phyloP scores from a whole-genome alignment of 2,888 invertebrate genomes.

The Eulithis prunata region DNA sequence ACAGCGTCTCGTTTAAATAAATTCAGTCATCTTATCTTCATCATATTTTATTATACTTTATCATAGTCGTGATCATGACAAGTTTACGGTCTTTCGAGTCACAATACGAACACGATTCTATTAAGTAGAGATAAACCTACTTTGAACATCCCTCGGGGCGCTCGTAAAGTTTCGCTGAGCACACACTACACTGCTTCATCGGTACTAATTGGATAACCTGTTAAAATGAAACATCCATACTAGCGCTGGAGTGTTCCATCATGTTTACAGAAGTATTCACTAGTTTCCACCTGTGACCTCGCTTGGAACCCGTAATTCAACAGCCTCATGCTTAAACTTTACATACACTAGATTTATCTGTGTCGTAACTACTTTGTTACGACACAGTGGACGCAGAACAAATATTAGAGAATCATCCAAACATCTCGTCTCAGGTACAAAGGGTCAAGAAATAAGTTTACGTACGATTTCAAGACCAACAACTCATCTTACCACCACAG shows the following conservation, averaged over 20 bases:
- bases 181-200: slow-evolving; percentile 18
- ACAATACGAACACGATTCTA: slow-evolving; percentile 37
- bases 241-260: background rate
- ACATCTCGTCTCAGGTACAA: too few species aligned
- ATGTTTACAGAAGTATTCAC: background rate
- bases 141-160: slow-evolving; percentile 34
- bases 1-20: slow-evolving; percentile 1
- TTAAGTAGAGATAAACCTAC: slow-evolving; percentile 35
- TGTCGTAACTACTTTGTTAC: too few species aligned
- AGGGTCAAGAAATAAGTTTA: too few species aligned
- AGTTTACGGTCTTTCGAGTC: slow-evolving; percentile 31
- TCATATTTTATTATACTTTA: slow-evolving; percentile 11
- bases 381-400: too few species aligned
- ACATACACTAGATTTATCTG: too few species aligned
- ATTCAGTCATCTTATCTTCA: slow-evolving; percentile 14
- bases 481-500: slow-evolving; percentile 8
- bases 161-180: slow-evolving; percentile 36
- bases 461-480: background rate
- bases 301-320: background rate
- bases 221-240: slow-evolving; percentile 3
- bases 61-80: slow-evolving; percentile 24
- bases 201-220: slow-evolving; percentile 32
- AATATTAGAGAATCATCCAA: too few species aligned
- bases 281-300: background rate
- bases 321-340: too few species aligned